Evolutionary conservation across 2,113 vertebrate species (phyloP), one percentile per base, ranked within the genome.

Genomic region (Marmota monax): DNA sequence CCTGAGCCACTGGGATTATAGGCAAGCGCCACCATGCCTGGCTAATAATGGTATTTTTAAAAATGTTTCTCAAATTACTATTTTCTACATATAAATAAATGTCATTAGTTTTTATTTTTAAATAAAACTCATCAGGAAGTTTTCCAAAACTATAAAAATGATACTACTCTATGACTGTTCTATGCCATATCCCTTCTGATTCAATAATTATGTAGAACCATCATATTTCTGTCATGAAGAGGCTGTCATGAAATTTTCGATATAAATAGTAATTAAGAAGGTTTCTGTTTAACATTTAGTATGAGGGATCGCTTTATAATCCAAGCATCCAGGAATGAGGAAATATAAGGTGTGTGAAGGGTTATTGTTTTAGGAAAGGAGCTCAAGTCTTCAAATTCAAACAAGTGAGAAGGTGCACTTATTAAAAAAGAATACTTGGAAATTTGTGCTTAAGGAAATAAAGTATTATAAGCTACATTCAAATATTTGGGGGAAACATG

Each of bases 321-420:
- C 10, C n/a, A 82, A 51, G 10, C 32, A 77, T 42, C 12, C 42
- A 58, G 16, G 13, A 63, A 32, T 58, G 32, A 92, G 70, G 16
- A 90, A 56, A 83, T 69, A 16, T 0, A 56, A 83, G 45, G 27
- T 70, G 17, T 70, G 78, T 17, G 2, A 17, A 93, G 32, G 5
- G 12, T 84, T 18, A 82, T 10, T 42, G 13, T 84, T 79, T 70
- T 77, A 53, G 73, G 13, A 84, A 94, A 79, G 12, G 32, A 85
- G 8, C 42, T 85, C 29, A 58, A 77, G 0, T 78, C 65, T 89
- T 89, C 74, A 95, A 85, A 78, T 93, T 79, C n/a, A 86, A 95
- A 45, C 42, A 94, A 48, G 42, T 88, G 79, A 34, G 27, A 84
- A 69, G 34, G 51, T 37, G 79, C 18, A 80, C 51, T 72, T 42